Percentiles rank a stretch among this genome's conserved stretches.
These are phyloP conservation scores for Calephelis nemesis DNA, from an alignment of 1,140 invertebrate species.

Conservation along the genomic window DNA sequence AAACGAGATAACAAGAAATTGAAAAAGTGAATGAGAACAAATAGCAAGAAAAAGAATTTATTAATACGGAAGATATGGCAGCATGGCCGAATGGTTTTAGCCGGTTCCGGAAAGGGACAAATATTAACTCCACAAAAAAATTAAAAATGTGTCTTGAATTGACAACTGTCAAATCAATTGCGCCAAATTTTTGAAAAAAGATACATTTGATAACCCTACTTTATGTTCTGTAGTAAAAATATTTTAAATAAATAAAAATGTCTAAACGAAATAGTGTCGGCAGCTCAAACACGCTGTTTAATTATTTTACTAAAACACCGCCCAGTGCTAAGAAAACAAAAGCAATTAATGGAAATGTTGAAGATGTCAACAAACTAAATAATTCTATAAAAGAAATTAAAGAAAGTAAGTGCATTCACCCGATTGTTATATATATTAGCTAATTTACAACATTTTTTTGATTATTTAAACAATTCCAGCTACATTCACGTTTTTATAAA, in stretches of 20 bases:
- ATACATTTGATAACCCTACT: not conserved
- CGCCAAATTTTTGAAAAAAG: constrained; percentile 13
- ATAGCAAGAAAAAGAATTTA: no score
- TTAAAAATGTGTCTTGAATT: no score
- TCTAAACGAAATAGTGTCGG: constrained; percentile 67
- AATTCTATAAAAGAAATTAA: constrained; percentile 45
- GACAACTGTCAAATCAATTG: not conserved
- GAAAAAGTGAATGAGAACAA: no score
- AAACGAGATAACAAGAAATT: no score
- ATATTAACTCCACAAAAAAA: no score
- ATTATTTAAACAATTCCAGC: not conserved
- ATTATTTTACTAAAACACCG: constrained; percentile 80
- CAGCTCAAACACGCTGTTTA: constrained; percentile 79
- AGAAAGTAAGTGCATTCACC: constrained; percentile 43
- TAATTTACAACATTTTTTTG: not conserved
- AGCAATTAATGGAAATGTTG: constrained; percentile 34
- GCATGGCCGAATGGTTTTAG: no score
- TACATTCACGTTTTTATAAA: not conserved
- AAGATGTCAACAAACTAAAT: constrained; percentile 30
- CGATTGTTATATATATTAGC: not conserved
- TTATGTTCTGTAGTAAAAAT: not conserved
- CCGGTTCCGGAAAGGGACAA: no score
- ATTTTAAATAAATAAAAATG: constrained; percentile 42
- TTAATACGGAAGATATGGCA: no score
- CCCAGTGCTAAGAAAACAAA: constrained; percentile 67